Evolutionary conservation across 2,888 invertebrate species (phyloP).

Genomic region (Pseudoips prasinana): DNA sequence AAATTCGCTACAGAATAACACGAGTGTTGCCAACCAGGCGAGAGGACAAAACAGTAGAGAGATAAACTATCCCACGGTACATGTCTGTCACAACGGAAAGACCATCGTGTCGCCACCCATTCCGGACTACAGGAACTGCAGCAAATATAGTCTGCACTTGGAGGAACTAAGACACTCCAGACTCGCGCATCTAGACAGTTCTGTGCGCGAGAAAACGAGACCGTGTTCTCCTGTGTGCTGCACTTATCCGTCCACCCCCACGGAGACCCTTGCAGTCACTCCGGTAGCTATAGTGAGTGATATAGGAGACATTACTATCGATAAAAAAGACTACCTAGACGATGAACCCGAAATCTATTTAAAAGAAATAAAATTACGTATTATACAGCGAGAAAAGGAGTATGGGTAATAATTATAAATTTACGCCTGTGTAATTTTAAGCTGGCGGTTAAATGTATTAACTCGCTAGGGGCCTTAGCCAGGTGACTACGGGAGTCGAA

Average conservation of each 20-base stretch:
- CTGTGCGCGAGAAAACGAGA: slow-evolving; percentile 9
- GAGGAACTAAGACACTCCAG: slow-evolving; percentile 13
- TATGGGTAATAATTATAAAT: slow-evolving; percentile 19
- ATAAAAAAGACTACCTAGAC: slow-evolving; percentile 57
- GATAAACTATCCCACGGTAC: slow-evolving; percentile 19
- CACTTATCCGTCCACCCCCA: slow-evolving; percentile 19
- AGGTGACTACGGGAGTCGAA: no score
- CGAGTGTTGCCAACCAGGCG: slow-evolving; percentile 20
- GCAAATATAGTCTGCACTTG: slow-evolving; percentile 8
- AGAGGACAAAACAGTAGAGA: slow-evolving; percentile 22
- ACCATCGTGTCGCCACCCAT: slow-evolving; percentile 13
- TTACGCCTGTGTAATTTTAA: no score
- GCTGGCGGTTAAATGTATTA: no score
- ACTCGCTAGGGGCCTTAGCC: no score
- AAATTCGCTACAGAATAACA: slow-evolving; percentile 51
- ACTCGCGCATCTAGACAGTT: slow-evolving; percentile 10
- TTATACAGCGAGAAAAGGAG: slow-evolving; percentile 28
- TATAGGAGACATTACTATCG: slow-evolving; percentile 52
- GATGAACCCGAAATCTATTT: slow-evolving; percentile 69
- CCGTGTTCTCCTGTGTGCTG: slow-evolving; percentile 16
- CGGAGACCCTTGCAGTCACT: slow-evolving; percentile 13
- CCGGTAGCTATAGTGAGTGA: slow-evolving; percentile 21
- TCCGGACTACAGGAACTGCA: slow-evolving; percentile 11
- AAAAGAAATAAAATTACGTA: slow-evolving; percentile 41
- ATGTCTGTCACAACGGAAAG: slow-evolving; percentile 29